Evolutionary conservation across 2,113 vertebrate genomes (phyloP), one percentile per base, ranked within the genome.

Genomic region (Hyperopisus bebe): DNA sequence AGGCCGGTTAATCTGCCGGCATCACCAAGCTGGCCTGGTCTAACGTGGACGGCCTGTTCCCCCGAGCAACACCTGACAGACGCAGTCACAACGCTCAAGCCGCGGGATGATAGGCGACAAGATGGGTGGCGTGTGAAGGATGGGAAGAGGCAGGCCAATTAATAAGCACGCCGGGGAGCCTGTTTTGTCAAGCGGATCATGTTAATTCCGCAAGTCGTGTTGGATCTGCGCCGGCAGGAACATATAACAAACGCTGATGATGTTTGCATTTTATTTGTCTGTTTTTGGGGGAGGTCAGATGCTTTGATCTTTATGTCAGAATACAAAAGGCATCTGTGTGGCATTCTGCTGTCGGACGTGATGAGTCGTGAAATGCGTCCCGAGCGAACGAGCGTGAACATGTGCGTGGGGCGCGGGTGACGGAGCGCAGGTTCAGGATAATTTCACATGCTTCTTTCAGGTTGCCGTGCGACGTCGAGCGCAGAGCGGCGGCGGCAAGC

Each of bases 91-190:
- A 11, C 24, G 48, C 50, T 13, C 31, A 1, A 6, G 46, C 27
- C 4, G 19, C 31, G 42, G 70, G 74, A 13, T 42, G 48, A 35
- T 35, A 55, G 48, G 88, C 48, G 50, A 82, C 80, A 8, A 21
- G 31, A 35, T 50, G 80, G 27, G 31, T 17, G 50, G 74, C 31
- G 1, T 51, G 6, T 31, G 85, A 53, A 50, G 50, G 85, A 50
- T 42, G 35, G 39, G 8, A 82, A 53, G 21, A 82, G 70, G 35
- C 88, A 50, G 74, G 80, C 48, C 88, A 39, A 89, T 89, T 89
- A 89, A 83, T 21, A 21, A 51, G 50, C 74, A 55, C 48, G 0
- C 48, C 21, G 1, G 70, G 62, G 46, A 48, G 24, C 50, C 70
- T 21, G 62, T n/a, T 77, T 17, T 53, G 66, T 51, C 47, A 51